phyloP scores from a whole-genome alignment of 2,113 vertebrate genomes.

The Asarcornis scutulata region DNA sequence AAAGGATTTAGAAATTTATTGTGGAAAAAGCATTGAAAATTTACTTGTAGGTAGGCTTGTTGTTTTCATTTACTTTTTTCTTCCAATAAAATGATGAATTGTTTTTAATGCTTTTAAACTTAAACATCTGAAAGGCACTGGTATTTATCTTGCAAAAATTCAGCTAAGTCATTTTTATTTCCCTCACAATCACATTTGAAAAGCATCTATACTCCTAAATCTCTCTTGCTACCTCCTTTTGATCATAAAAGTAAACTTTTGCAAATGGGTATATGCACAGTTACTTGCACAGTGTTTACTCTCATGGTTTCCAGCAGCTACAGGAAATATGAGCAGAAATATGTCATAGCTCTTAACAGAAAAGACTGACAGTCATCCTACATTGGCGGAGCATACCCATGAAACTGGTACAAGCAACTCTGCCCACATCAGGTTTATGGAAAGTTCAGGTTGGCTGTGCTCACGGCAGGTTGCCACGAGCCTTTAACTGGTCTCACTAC shows the following conservation, averaged over 20 bases:
- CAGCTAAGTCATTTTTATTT: background rate
- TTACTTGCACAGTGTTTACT: accelerated
- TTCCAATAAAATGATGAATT: background rate
- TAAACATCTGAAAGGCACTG: background rate
- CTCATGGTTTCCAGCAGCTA: background rate
- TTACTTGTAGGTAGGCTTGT: background rate
- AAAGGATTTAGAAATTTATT: background rate
- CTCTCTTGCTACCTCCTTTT: background rate
- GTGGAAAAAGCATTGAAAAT: background rate
- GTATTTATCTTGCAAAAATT: background rate
- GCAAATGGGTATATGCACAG: background rate
- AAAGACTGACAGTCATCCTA: background rate
- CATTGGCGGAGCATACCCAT: accelerated
- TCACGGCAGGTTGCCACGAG: background rate
- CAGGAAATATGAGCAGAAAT: background rate
- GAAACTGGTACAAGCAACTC: background rate
- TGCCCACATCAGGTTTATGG: background rate
- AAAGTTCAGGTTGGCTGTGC: background rate
- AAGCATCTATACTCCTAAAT: background rate
- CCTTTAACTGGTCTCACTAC: background rate
- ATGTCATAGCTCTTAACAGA: background rate
- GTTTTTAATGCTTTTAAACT: conserved; percentile 6
- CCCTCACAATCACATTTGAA: background rate
- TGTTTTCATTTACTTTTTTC: background rate
- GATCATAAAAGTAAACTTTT: background rate